Evolutionary conservation across 2,888 invertebrate genomes (phyloP).

Genomic region (Drosophila vallismaia): DNA sequence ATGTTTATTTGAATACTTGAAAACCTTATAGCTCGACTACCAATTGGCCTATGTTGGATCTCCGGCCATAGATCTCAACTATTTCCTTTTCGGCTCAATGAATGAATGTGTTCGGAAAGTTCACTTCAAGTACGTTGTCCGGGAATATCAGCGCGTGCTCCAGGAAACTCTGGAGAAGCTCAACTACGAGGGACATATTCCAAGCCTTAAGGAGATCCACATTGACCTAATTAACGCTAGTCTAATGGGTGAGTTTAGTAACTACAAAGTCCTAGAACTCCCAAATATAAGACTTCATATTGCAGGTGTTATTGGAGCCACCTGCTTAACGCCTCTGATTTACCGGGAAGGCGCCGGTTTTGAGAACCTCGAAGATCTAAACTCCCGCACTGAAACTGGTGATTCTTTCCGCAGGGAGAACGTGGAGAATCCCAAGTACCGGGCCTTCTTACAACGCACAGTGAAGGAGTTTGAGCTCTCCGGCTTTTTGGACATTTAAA

Average conservation of each 20-base stretch:
- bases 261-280: background rate
- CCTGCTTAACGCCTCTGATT: constrained; percentile 82
- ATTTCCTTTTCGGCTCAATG: constrained; percentile 81
- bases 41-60: constrained; percentile 83
- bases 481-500: constrained; percentile 81
- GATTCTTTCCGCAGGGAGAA: constrained; percentile 79
- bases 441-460: constrained; percentile 80
- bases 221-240: constrained; percentile 82
- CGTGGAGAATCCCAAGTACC: constrained; percentile 82
- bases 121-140: constrained; percentile 80
- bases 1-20: background rate
- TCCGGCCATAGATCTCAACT: constrained; percentile 82
- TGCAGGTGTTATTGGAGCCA: constrained; percentile 82
- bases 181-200: constrained; percentile 78
- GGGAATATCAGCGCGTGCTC: constrained; percentile 80
- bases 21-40: constrained; percentile 77
- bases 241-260: constrained; percentile 73
- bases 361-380: constrained; percentile 76
- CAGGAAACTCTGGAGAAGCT: constrained; percentile 79
- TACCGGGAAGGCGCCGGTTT: constrained; percentile 79
- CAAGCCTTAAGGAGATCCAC: constrained; percentile 81
- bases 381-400: constrained; percentile 78
- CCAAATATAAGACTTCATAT: background rate
- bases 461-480: constrained; percentile 82
- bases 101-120: constrained; percentile 82